Evolutionary conservation across 2,113 vertebrate genomes (phyloP).

Genomic region (Ornithorhynchus anatinus): DNA sequence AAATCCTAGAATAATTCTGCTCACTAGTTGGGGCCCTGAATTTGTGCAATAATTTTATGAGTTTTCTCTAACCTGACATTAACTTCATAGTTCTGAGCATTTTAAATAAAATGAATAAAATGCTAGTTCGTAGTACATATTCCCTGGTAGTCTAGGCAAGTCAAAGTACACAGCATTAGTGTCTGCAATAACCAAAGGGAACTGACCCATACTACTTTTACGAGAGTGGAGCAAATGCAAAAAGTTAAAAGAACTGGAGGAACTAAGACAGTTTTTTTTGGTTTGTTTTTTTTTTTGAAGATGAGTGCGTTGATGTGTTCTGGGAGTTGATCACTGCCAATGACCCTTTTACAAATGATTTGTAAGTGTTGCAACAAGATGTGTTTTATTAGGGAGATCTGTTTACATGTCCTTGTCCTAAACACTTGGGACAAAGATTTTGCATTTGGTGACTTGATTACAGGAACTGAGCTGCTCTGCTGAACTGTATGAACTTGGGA

Average conservation of each 20-base stretch:
- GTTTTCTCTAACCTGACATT: slow-evolving; percentile 4
- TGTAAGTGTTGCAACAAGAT: no score
- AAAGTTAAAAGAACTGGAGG: background rate
- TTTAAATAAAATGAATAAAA: background rate
- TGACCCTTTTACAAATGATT: no score
- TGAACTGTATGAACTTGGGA: background rate
- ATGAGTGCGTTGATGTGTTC: no score
- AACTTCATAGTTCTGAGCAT: background rate
- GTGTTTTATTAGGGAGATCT: background rate
- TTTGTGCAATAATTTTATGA: background rate
- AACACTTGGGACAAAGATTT: background rate
- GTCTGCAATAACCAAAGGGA: background rate
- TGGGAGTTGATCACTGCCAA: no score
- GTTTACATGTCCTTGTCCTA: background rate
- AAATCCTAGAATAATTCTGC: slow-evolving; percentile 9
- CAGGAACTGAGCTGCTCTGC: background rate
- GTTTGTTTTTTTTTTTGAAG: background rate
- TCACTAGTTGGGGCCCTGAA: background rate
- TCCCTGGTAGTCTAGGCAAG: background rate
- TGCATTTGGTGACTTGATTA: background rate
- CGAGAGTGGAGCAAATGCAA: background rate
- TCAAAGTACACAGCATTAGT: background rate
- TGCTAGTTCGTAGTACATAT: background rate
- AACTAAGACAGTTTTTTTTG: background rate
- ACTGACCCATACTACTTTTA: background rate